Evolutionary conservation across 1,140 invertebrate species (phyloP).

Genomic region (Rhagoletis pomonella): DNA sequence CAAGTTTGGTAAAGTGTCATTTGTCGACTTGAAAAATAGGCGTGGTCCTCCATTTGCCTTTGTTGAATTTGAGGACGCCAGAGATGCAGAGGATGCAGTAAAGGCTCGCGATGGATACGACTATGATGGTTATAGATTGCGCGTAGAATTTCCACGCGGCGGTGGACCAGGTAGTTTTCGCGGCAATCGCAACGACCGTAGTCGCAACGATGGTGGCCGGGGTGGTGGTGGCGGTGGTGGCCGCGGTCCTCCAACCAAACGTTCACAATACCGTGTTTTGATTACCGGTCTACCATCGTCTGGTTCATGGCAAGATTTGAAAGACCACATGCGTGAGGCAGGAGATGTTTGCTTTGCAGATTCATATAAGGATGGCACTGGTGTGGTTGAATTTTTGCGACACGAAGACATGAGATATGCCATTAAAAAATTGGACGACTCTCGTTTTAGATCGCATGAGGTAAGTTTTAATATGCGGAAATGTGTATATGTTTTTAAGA

Average conservation of each 20-base stretch:
- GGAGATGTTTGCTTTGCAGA: conserved; percentile 99
- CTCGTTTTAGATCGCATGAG: conserved; percentile 98
- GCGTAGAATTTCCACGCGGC: conserved; percentile 91
- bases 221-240: conserved; percentile 73
- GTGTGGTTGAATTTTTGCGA: conserved; percentile 97
- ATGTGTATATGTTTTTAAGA: conserved; percentile 87
- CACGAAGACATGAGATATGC: conserved; percentile 99
- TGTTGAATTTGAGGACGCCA: conserved; percentile 98
- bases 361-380: conserved; percentile 98
- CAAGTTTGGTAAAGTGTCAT: conserved; percentile 98
- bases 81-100: conserved; percentile 99
- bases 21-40: conserved; percentile 98
- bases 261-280: conserved; percentile 94
- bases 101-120: conserved; percentile 97
- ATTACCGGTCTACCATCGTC: conserved; percentile 91
- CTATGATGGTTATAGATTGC: conserved; percentile 96
- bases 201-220: conserved; percentile 74
- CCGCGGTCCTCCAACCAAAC: conserved; percentile 86
- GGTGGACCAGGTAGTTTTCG: conserved; percentile 76
- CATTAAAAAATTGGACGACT: conserved; percentile 98
- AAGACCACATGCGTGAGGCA: conserved; percentile 99
- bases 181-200: conserved; percentile 75
- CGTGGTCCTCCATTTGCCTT: conserved; percentile 99
- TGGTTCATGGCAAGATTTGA: conserved; percentile 98
- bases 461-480: conserved; percentile 75